Conservation (phyloP, 2,113 vertebrate species). For the Pitta sordida region DNA sequence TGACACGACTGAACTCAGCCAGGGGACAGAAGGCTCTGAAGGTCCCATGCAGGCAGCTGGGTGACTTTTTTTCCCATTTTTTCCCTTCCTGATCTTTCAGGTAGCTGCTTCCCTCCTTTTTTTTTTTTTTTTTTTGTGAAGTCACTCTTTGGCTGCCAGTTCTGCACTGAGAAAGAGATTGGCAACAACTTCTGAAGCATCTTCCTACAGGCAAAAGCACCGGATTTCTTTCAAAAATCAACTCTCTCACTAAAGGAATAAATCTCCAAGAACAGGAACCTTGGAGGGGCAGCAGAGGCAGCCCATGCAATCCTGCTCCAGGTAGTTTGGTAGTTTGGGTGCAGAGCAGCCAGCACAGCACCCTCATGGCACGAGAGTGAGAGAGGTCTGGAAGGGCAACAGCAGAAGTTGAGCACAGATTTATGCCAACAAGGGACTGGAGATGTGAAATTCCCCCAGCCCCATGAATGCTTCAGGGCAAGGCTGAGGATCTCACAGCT, state of each 20-base stretch:
- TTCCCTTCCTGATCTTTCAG: background rate
- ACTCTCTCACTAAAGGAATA: background rate
- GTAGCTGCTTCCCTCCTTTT: background rate
- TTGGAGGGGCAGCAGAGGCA: background rate
- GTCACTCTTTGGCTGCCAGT: background rate
- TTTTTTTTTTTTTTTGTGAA: background rate
- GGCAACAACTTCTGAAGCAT: background rate
- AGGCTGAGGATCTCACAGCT: constrained; percentile 25
- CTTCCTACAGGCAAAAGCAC: background rate
- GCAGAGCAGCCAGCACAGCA: background rate
- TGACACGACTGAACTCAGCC: background rate
- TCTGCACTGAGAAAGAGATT: background rate
- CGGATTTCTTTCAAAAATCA: background rate
- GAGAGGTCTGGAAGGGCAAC: background rate
- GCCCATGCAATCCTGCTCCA: too few species aligned
- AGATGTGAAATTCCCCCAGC: background rate
- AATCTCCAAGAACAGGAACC: background rate
- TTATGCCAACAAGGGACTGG: background rate
- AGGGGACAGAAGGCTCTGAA: background rate
- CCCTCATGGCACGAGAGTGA: accelerated
- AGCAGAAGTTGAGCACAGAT: background rate
- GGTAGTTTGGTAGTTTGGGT: accelerated
- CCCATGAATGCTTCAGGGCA: background rate
- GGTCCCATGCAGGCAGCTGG: background rate
- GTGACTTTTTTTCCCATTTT: background rate